These are phyloP conservation scores for Morone chrysops DNA, from an alignment of 2,113 vertebrate genomes.

Conservation along the genomic window DNA sequence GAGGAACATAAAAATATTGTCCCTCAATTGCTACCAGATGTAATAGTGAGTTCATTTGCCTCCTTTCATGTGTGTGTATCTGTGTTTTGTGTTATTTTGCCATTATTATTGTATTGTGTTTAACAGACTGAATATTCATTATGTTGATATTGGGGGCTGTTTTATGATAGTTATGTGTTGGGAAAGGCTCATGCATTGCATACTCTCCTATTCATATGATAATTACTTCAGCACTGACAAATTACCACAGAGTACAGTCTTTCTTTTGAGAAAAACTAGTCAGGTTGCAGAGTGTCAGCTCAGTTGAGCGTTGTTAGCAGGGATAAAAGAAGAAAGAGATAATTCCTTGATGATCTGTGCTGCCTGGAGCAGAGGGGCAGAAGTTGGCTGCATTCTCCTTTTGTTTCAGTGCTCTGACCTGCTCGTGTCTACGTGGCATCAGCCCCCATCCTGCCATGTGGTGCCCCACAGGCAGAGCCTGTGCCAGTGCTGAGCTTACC, in stretches of 20 bases:
- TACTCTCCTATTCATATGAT: neutral
- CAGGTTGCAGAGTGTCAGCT: conserved; percentile 37
- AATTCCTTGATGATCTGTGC: conserved; percentile 47
- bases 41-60: neutral
- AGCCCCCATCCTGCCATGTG: conserved; percentile 54
- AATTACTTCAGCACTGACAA: neutral
- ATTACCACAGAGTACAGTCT: neutral
- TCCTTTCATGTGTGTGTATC: neutral
- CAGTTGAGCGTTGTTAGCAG: conserved; percentile 37
- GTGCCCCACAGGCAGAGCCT: conserved; percentile 63
- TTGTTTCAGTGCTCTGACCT: conserved; percentile 64
- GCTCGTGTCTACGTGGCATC: conserved; percentile 54
- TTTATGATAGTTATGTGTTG: neutral
- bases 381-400: conserved; percentile 58
- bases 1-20: neutral
- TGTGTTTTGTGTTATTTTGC: neutral
- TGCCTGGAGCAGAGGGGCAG: conserved; percentile 52
- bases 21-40: neutral
- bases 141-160: neutral
- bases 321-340: conserved; percentile 58
- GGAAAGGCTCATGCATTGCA: conserved; percentile 1
- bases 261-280: conserved; percentile 1
- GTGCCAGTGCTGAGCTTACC: conserved; percentile 52
- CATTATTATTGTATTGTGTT: neutral
- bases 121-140: neutral